Percentiles rank a stretch among this genome's conserved stretches.
These are phyloP conservation scores for Myrmophylax atrothorax DNA, from an alignment of 2,113 vertebrate genomes.

Conservation along the genomic window DNA sequence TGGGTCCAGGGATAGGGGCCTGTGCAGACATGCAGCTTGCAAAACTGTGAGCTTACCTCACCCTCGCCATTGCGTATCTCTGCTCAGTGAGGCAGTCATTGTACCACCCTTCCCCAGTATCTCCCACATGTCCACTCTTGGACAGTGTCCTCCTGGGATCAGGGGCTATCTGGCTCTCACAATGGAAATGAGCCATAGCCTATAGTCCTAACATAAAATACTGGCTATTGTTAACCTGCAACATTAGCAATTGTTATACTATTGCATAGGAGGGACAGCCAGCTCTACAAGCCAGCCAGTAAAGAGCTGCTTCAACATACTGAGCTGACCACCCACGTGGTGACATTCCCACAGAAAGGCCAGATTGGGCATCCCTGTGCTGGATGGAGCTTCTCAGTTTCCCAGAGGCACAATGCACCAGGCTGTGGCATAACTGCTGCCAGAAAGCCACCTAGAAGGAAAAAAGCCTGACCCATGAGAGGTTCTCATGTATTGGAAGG, in stretches of 20 bases:
- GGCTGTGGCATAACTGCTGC: background rate
- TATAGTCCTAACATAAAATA: background rate
- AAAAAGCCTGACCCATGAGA: background rate
- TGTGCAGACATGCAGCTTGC: background rate
- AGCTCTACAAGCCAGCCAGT: background rate
- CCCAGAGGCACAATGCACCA: background rate
- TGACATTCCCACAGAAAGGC: background rate
- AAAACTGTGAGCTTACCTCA: background rate
- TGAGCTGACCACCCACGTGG: background rate
- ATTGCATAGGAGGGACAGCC: background rate
- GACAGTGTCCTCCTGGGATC: background rate
- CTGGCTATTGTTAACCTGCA: background rate
- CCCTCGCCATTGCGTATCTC: background rate
- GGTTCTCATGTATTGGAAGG: background rate
- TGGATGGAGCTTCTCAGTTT: background rate
- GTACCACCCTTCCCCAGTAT: background rate
- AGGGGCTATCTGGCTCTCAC: background rate
- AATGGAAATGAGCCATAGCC: fast-evolving
- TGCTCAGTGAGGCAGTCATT: background rate
- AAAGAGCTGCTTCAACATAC: background rate
- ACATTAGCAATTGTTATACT: background rate
- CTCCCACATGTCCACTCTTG: background rate
- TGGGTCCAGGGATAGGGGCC: background rate
- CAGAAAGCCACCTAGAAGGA: background rate
- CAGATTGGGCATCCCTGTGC: fast-evolving